A percentile compares a stretch with the other conserved stretches of the same genome.
Conservation (phyloP, 1,140 invertebrate genomes). For the Drosophila aff. region DNA sequence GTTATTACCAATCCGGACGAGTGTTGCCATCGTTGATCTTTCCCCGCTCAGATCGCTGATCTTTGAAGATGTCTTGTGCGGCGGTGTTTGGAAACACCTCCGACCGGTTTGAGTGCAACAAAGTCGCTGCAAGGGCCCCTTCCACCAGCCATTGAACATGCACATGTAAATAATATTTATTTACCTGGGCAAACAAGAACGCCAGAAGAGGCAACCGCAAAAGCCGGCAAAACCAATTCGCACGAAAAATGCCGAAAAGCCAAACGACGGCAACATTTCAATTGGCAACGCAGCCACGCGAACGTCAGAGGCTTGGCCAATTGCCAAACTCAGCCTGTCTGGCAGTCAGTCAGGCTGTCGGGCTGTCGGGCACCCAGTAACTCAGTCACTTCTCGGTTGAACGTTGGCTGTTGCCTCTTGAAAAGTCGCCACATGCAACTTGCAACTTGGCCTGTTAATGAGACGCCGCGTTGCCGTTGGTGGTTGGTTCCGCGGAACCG, state of each 20-base stretch:
- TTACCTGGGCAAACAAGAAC: constrained; percentile 33
- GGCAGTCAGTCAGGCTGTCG: constrained; percentile 1
- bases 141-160: too few species aligned
- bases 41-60: constrained; percentile 27
- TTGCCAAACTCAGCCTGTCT: constrained; percentile 35
- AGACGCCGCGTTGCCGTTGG: constrained; percentile 19
- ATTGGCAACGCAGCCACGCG: constrained; percentile 60
- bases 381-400: constrained; percentile 24
- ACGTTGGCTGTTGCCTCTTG: constrained; percentile 69
- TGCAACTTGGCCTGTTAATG: constrained; percentile 53
- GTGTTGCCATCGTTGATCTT: constrained; percentile 33
- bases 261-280: constrained; percentile 58
- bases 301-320: constrained; percentile 29
- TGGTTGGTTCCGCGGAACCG: constrained; percentile 70
- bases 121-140: neutral
- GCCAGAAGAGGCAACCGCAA: constrained; percentile 21
- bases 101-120: constrained; percentile 20
- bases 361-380: neutral
- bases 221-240: constrained; percentile 34
- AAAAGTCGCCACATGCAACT: constrained; percentile 57
- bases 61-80: constrained; percentile 9
- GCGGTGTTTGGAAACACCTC: constrained; percentile 19
- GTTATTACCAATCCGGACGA: constrained; percentile 8
- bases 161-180: neutral
- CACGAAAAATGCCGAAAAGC: constrained; percentile 74